Conservation (phyloP, 2,888 invertebrate species). For the Chrysina gloriosa region DNA sequence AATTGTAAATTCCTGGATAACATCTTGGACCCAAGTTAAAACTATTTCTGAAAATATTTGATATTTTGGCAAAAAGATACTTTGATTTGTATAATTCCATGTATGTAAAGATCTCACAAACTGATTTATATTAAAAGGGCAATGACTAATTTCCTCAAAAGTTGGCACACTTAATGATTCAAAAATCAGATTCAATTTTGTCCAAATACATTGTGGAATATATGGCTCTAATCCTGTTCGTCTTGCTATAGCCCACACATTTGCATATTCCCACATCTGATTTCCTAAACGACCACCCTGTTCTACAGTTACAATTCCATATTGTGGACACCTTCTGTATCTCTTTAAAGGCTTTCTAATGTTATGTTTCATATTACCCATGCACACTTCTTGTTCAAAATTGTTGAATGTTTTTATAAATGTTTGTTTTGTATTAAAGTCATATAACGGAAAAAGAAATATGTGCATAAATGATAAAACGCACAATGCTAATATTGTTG, state of each 20-base stretch:
- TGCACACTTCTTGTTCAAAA: conserved; percentile 69
- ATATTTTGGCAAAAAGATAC: conserved; percentile 69
- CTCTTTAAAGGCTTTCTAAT: conserved; percentile 59
- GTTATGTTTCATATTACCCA: conserved; percentile 63
- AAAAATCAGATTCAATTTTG: conserved; percentile 69
- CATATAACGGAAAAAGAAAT: conserved; percentile 71
- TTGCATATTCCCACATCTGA: conserved; percentile 68
- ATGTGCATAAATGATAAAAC: conserved; percentile 71
- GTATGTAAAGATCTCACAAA: conserved; percentile 67
- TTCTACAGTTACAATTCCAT: conserved; percentile 66
- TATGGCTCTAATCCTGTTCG: conserved; percentile 66
- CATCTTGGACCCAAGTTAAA: conserved; percentile 69
- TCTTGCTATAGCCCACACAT: conserved; percentile 66
- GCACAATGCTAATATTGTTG: conserved; percentile 69
- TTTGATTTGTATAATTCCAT: conserved; percentile 70
- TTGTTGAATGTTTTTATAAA: conserved; percentile 66
- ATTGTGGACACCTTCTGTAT: conserved; percentile 61
- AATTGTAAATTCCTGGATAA: conserved; percentile 69
- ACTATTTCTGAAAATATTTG: conserved; percentile 69
- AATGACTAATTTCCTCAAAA: conserved; percentile 69
- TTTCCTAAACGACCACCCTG: conserved; percentile 66
- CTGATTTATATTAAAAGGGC: conserved; percentile 65
- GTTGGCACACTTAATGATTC: conserved; percentile 69
- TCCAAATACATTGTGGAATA: conserved; percentile 66
- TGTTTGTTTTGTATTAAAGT: conserved; percentile 61